Evolutionary conservation across 2,113 vertebrate genomes (phyloP).

Genomic region (Paradoxurus hermaphroditus): DNA sequence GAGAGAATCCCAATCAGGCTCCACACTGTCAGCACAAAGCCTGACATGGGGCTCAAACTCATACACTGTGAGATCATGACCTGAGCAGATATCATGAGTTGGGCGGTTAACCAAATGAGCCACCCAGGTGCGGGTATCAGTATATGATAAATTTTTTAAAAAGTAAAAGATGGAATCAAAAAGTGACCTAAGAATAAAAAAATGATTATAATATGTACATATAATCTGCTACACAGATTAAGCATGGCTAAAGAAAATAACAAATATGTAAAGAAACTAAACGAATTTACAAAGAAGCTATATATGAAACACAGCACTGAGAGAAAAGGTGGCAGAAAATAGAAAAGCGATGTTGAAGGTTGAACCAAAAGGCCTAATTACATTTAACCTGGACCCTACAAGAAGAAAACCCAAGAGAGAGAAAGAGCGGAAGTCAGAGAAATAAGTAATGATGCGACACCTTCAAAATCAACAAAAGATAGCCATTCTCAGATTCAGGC

Average conservation of each 20-base stretch:
- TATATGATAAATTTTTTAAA: neutral
- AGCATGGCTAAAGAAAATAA: neutral
- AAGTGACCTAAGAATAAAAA: neutral
- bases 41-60: no score
- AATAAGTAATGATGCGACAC: neutral
- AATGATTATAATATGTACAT: neutral
- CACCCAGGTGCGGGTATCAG: neutral
- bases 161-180: neutral
- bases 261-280: neutral
- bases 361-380: neutral
- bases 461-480: neutral
- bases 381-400: neutral
- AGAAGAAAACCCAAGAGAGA: neutral
- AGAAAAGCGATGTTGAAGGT: neutral
- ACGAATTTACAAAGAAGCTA: neutral
- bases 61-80: no score
- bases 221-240: neutral
- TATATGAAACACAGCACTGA: neutral
- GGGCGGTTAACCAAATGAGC: no score
- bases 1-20: no score
- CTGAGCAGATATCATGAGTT: no score
- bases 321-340: neutral
- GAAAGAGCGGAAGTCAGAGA: neutral
- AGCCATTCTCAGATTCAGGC: neutral
- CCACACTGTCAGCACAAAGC: no score